Evolutionary conservation across 2,888 invertebrate genomes (phyloP), one percentile per base, ranked within the genome.

Genomic region (Aphodius sticticus): DNA sequence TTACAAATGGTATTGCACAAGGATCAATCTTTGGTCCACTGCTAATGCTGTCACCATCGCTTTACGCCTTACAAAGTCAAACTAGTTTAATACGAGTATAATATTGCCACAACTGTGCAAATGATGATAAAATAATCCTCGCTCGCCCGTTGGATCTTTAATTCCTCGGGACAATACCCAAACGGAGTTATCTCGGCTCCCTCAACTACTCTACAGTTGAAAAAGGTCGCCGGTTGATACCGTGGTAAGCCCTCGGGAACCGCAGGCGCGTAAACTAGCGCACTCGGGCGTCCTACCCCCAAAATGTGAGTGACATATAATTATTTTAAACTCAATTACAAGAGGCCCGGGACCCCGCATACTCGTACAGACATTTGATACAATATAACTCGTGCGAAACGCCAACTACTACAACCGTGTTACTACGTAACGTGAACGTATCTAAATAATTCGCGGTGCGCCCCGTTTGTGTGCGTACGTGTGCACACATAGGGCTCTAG

Each of bases 321-420:
- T 80, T 80, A 80, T 80, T 80, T 80, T 80, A 80, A 80, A 80
- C 80, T 80, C 80, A 78, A 80, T 80, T 80, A 80, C 76, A 76
- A 71, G 74, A 71, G 74, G 74, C 76, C 76, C 26, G 36, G 76
- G 76, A 72, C 74, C 78, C 74, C 80, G 69, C 76, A 69, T 72
- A 74, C 80, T 78, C 74, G 76, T 37, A 69, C 69, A 77, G 78
- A 78, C 78, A 75, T 80, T 80, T 78, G 78, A 78, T 80, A 78
- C 78, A 76, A 77, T 72, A 77, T 79, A 77, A 71, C 76, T 70
- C 69, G 76, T 71, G 74, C 37, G 76, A 78, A 78, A 80, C 76
- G 36, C 36, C 26, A 53, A 53, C 53, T 53, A 53, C 53, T 53
- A 12, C 26, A 26, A 26, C 53, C 53, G 53, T 53, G 53, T 53